Evolutionary conservation across 2,888 invertebrate genomes (phyloP).

Genomic region (Ditula angustiorana): DNA sequence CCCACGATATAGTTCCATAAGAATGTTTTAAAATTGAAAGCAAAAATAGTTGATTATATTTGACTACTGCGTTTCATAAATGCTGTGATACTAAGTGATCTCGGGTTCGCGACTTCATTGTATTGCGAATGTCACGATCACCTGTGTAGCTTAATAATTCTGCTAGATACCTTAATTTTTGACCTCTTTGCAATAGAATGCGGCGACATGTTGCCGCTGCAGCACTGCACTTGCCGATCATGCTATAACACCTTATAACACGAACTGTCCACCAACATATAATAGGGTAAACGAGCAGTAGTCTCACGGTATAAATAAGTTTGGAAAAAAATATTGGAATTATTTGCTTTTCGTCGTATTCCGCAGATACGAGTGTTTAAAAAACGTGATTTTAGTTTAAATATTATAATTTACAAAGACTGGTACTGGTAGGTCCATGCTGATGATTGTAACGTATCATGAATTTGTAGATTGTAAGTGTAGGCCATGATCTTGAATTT

Average conservation of each 20-base stretch:
- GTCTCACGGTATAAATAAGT: slow-evolving; percentile 4
- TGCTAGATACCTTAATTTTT: slow-evolving; percentile 25
- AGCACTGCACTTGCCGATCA: background rate
- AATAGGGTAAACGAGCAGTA: slow-evolving; percentile 24
- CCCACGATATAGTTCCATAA: slow-evolving; percentile 39
- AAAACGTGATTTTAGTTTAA: slow-evolving; percentile 32
- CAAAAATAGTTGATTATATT: slow-evolving; percentile 32
- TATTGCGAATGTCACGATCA: slow-evolving; percentile 28
- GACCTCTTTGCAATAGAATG: slow-evolving; percentile 7
- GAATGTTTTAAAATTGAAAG: slow-evolving; percentile 22
- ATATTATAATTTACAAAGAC: slow-evolving; percentile 40
- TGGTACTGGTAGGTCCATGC: slow-evolving; percentile 36
- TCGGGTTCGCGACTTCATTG: slow-evolving; percentile 46
- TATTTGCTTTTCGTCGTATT: slow-evolving; percentile 19
- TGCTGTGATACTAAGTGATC: slow-evolving; percentile 56
- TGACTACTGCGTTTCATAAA: slow-evolving; percentile 40
- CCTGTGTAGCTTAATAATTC: slow-evolving; percentile 22
- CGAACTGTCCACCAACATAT: background rate
- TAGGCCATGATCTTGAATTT: slow-evolving; percentile 61
- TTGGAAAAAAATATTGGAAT: background rate
- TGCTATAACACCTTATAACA: background rate
- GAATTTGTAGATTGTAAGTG: slow-evolving; percentile 53
- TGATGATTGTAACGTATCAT: slow-evolving; percentile 38
- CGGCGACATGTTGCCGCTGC: background rate
- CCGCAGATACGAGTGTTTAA: slow-evolving; percentile 17